Evolutionary conservation across 2,113 vertebrate species (phyloP), one percentile per base, ranked within the genome.

Genomic region (Myotis davidii): DNA sequence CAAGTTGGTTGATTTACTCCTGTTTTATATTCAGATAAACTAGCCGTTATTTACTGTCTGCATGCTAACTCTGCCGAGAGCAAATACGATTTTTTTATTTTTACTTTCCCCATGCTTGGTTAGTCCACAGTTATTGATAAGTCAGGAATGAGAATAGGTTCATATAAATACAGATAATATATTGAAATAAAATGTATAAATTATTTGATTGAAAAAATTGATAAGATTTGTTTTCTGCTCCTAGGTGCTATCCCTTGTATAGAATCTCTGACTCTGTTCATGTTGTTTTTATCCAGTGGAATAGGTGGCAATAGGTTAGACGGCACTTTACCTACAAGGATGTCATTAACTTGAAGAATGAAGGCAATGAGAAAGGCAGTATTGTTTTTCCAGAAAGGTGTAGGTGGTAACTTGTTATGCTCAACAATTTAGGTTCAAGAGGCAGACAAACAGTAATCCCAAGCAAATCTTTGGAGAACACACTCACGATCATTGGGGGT

Each of bases 11-110:
- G 96, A 96, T 97, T 97, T 96, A 97, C 91, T 84, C 85, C 88
- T 97, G 52, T 0, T 97, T 97, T 97, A 97, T 96, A 84, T 85
- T 94, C 92, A 91, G 56, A 74, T 97, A 97, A 97, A 97, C 94
- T 96, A 98, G 97, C 96, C 85, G 76, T 92, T 94, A 86, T 56
- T 96, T 98, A 73, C 87, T 95, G 6, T 69, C 59, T 69, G 18
- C 74, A 54, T 85, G 32, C 18, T 83, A 91, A 59, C 50, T 94
- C 54, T 94, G 93, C 67, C 32, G 74, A 17, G 82, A 85, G 56
- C 14, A 94, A 90, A 93, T 84, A 32, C n/a, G 70, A 52, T 86
- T 79, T 64, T 67, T 69, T 45, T 45, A 45, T 45, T 56, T 85
- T 83, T 25, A 82, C 9, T 85, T 84, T 90, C 1, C 6, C 7